Percentiles rank a stretch among this genome's conserved stretches.
phyloP scores from a whole-genome alignment of 2,888 invertebrate species.

The Blomia tropicalis region DNA sequence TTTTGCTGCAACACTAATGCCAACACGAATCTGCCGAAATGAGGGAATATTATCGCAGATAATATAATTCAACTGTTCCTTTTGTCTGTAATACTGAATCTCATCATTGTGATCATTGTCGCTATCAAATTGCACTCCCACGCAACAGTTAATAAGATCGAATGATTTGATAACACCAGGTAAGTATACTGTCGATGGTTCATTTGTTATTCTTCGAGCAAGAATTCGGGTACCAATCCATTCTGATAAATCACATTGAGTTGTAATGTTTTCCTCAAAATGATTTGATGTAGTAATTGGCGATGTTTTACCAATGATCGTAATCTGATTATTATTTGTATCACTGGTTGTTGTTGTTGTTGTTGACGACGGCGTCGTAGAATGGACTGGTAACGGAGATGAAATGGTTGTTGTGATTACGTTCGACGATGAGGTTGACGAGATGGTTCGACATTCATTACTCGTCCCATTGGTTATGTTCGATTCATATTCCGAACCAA shows the following conservation, averaged over 20 bases:
- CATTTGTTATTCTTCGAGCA: neutral
- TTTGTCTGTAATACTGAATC: conserved; percentile 10
- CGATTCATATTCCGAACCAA: neutral
- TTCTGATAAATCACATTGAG: conserved; percentile 14
- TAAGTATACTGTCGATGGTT: neutral
- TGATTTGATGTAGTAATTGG: neutral
- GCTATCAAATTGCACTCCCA: conserved; percentile 16
- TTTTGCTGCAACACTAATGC: conserved; percentile 57
- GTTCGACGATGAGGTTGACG: neutral
- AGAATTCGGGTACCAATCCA: conserved; percentile 16
- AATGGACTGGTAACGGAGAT: neutral
- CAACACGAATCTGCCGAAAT: conserved; percentile 54
- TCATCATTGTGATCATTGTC: neutral
- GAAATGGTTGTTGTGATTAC: neutral
- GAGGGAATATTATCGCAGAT: conserved; percentile 65
- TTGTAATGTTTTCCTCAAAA: neutral
- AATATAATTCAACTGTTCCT: conserved; percentile 6
- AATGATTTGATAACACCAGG: conserved; percentile 16
- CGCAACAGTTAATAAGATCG: conserved; percentile 4
- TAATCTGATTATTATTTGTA: conserved; percentile 17
- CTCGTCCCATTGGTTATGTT: neutral
- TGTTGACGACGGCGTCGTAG: neutral
- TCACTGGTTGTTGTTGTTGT: neutral
- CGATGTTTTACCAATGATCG: neutral
- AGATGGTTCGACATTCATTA: neutral